Conservation (phyloP, 2,113 vertebrate genomes). For the Callionymus lyra region DNA sequence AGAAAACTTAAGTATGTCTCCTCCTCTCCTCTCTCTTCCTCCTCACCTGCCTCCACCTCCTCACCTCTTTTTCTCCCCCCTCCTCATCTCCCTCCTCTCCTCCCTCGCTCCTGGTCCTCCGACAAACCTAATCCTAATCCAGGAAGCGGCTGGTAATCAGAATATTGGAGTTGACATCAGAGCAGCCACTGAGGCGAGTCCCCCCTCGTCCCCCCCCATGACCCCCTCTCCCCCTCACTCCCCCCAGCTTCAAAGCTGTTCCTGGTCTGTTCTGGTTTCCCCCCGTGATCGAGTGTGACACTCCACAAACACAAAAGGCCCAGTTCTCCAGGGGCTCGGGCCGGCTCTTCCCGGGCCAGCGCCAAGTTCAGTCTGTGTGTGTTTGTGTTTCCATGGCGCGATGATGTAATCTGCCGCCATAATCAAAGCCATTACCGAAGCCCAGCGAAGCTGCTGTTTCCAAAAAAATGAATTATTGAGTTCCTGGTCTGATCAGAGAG, state of each 20-base stretch:
- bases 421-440: constrained; percentile 78
- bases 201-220: constrained; percentile 61
- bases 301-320: constrained; percentile 93
- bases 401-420: constrained; percentile 76
- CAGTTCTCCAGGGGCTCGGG: constrained; percentile 79
- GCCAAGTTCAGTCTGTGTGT: constrained; percentile 77
- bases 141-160: constrained; percentile 73
- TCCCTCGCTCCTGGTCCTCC: constrained; percentile 10
- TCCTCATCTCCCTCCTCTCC: too few species aligned
- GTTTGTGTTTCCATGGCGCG: constrained; percentile 16
- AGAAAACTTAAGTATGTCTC: too few species aligned
- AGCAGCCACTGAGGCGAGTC: constrained; percentile 71
- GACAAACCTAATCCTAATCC: constrained; percentile 75
- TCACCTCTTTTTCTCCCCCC: too few species aligned
- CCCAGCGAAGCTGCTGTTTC: constrained; percentile 34
- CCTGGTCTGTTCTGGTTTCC: constrained; percentile 82
- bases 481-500: neutral
- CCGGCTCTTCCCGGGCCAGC: constrained; percentile 76
- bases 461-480: neutral
- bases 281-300: constrained; percentile 93
- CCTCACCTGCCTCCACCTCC: too few species aligned
- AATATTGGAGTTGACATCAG: constrained; percentile 84
- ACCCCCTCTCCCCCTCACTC: constrained; percentile 53
- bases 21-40: too few species aligned
- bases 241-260: constrained; percentile 81